phyloP scores from a whole-genome alignment of 2,888 invertebrate genomes.

The Heliconius cydno region DNA sequence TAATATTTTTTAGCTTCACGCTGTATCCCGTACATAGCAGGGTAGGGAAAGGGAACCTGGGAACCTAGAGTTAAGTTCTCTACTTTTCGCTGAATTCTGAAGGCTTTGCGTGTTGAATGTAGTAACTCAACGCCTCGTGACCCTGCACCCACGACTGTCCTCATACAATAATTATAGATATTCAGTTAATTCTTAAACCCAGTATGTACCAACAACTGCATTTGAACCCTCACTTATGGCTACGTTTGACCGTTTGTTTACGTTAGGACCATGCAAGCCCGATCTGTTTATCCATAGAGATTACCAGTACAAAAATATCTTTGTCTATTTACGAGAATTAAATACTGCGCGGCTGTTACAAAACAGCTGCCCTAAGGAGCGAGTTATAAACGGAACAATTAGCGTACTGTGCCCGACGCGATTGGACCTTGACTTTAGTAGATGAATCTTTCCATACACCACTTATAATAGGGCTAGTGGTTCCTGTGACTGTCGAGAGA shows the following conservation, averaged over 20 bases:
- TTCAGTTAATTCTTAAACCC: conserved; percentile 10
- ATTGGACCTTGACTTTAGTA: conserved; percentile 59
- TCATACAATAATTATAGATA: conserved; percentile 12
- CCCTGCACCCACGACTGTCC: too few relatives aligned
- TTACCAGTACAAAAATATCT: conserved; percentile 81
- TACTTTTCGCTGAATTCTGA: too few relatives aligned
- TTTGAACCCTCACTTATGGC: conserved; percentile 32
- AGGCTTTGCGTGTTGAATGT: too few relatives aligned
- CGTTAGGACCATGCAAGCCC: conserved; percentile 70
- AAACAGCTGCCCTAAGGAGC: conserved; percentile 79
- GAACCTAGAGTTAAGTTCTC: too few relatives aligned
- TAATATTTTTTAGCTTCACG: too few relatives aligned
- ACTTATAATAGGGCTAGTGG: conserved; percentile 37
- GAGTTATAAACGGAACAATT: conserved; percentile 81
- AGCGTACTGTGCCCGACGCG: conserved; percentile 65
- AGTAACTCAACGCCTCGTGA: too few relatives aligned
- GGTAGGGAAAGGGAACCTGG: too few relatives aligned
- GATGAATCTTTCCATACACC: conserved; percentile 45
- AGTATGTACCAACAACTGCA: conserved; percentile 19
- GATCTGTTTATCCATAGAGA: conserved; percentile 75
- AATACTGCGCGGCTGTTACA: conserved; percentile 76
- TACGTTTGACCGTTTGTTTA: conserved; percentile 69
- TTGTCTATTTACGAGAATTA: conserved; percentile 81
- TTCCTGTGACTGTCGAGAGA: neutral
- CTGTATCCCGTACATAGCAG: too few relatives aligned